These are phyloP conservation scores for Oenanthe melanoleuca DNA, from an alignment of 2,113 vertebrate genomes.

Conservation along the genomic window DNA sequence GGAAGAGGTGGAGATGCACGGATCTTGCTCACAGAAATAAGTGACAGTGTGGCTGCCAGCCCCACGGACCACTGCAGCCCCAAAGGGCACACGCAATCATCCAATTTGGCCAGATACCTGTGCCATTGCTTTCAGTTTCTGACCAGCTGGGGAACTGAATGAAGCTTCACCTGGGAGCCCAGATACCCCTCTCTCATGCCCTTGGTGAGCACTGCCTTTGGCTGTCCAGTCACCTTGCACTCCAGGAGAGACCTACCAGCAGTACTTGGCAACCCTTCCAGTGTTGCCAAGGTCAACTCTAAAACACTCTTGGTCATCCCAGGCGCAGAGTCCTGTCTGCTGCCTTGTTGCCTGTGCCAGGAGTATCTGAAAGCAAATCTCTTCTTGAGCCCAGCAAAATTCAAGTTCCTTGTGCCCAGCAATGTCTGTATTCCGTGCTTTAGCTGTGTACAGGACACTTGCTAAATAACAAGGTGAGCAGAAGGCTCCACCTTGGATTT, in stretches of 20 bases:
- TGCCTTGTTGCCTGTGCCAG: neutral
- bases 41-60: neutral
- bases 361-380: neutral
- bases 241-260: neutral
- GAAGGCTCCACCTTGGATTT: neutral
- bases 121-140: neutral
- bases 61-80: neutral
- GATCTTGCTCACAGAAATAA: neutral
- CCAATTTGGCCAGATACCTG: neutral
- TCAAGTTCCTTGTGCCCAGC: neutral
- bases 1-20: neutral
- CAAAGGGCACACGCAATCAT: rapidly evolving
- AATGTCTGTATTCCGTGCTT: neutral
- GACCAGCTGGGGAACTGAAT: neutral
- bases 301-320: neutral
- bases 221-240: neutral
- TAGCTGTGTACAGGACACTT: neutral
- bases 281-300: neutral
- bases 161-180: neutral
- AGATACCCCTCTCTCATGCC: neutral
- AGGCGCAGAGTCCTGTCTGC: neutral
- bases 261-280: neutral
- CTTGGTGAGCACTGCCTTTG: neutral
- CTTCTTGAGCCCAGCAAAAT: neutral
- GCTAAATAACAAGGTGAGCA: neutral